These are phyloP conservation scores for Alligator sinensis DNA, from an alignment of 2,113 vertebrate species.

Conservation along the genomic window DNA sequence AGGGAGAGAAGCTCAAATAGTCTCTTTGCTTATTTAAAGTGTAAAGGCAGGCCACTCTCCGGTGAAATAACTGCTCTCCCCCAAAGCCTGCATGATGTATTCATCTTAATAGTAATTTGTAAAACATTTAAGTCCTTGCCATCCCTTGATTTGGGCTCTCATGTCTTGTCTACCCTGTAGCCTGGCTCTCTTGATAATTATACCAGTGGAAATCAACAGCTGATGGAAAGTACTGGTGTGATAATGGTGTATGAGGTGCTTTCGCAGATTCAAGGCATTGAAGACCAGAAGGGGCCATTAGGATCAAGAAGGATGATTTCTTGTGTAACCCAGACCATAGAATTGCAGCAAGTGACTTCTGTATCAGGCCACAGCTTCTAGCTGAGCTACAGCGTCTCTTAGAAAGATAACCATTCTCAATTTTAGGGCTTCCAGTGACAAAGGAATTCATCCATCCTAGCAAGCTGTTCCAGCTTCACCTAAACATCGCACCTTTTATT, in stretches of 20 bases:
- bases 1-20: background rate
- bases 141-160: background rate
- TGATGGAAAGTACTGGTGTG: background rate
- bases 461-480: background rate
- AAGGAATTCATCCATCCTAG: background rate
- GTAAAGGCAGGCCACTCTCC: slow-evolving; percentile 1
- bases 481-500: background rate
- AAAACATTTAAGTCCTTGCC: background rate
- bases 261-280: background rate
- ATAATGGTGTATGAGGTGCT: background rate
- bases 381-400: background rate
- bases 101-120: background rate
- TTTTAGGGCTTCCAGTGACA: background rate
- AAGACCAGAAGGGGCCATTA: background rate
- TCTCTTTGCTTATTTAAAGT: background rate
- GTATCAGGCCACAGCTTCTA: background rate
- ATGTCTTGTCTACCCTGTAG: background rate
- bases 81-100: background rate
- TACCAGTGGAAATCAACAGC: background rate
- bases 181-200: background rate
- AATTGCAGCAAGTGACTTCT: background rate
- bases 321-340: background rate
- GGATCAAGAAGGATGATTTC: background rate
- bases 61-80: background rate
- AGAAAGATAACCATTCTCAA: background rate